Percentiles rank a stretch among this genome's conserved stretches.
These are phyloP conservation scores for Tridacna crocea DNA, from an alignment of 2,888 invertebrate species.

Conservation along the genomic window DNA sequence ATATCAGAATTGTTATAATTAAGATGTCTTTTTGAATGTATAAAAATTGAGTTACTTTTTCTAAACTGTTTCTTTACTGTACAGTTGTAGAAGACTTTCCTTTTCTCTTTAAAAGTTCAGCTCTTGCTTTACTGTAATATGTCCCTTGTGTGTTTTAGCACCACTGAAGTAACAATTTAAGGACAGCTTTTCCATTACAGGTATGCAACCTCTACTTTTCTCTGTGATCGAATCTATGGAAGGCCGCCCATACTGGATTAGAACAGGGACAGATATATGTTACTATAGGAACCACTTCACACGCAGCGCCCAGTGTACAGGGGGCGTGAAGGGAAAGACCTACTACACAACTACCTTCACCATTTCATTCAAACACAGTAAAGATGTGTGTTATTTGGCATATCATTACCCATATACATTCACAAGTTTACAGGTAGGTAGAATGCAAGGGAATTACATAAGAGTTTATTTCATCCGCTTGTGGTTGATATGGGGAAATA, in stretches of 20 bases:
- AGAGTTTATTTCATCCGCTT: too few relatives aligned
- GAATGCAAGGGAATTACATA: too few relatives aligned
- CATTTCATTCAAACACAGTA: slow-evolving; percentile 89
- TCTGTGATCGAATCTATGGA: slow-evolving; percentile 90
- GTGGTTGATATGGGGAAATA: too few relatives aligned
- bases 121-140: too few relatives aligned
- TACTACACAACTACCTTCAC: slow-evolving; percentile 93
- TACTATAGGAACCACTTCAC: slow-evolving; percentile 90
- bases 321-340: slow-evolving; percentile 84
- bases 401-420: slow-evolving; percentile 95
- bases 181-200: slow-evolving; percentile 74
- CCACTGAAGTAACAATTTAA: too few relatives aligned
- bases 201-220: slow-evolving; percentile 94
- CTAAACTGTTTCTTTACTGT: too few relatives aligned
- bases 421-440: slow-evolving; percentile 89
- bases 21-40: too few relatives aligned
- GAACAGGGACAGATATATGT: slow-evolving; percentile 91
- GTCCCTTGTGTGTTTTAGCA: too few relatives aligned
- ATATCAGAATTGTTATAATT: too few relatives aligned
- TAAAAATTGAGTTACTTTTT: too few relatives aligned
- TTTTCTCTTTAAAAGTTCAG: too few relatives aligned
- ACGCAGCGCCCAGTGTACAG: slow-evolving; percentile 79
- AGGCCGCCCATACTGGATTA: slow-evolving; percentile 87
- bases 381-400: slow-evolving; percentile 93
- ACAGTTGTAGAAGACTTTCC: too few relatives aligned